Evolutionary conservation across 1,140 invertebrate species (phyloP).

Genomic region (Drosophila gunungcola): DNA sequence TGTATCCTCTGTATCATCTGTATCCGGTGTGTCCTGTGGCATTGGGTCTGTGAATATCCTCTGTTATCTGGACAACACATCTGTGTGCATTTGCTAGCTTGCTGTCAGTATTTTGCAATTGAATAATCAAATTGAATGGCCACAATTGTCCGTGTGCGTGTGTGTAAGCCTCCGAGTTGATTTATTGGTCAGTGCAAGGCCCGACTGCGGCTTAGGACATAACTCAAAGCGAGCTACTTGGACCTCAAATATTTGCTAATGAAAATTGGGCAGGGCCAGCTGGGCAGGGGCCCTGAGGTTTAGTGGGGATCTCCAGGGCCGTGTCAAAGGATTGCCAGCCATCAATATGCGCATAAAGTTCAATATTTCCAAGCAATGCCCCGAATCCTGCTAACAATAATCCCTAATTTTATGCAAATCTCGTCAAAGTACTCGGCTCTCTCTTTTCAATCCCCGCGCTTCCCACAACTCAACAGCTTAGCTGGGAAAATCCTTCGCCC

Average conservation of each 20-base stretch:
- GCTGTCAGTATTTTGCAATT: conserved; percentile 75
- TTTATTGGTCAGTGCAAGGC: conserved; percentile 63
- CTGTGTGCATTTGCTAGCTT: conserved; percentile 59
- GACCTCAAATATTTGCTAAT: conserved; percentile 75
- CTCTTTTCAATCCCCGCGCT: conserved; percentile 21
- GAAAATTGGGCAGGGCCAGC: conserved; percentile 51
- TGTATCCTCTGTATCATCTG: conserved; percentile 36
- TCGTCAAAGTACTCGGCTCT: conserved; percentile 58
- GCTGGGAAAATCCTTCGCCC: conserved; percentile 60
- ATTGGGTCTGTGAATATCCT: neutral
- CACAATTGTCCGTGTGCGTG: conserved; percentile 40
- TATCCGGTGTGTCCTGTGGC: neutral
- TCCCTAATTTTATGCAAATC: conserved; percentile 82
- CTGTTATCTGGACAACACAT: conserved; percentile 60
- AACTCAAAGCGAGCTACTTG: conserved; percentile 63
- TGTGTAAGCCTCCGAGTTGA: conserved; percentile 40
- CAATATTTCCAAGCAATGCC: conserved; percentile 73
- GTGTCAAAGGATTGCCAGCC: conserved; percentile 52
- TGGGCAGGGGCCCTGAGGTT: neutral
- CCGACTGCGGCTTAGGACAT: conserved; percentile 38
- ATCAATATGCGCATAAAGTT: conserved; percentile 82
- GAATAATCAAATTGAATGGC: conserved; percentile 72
- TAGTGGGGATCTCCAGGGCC: neutral
- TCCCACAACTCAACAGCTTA: conserved; percentile 54
- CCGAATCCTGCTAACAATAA: conserved; percentile 76